Conservation (phyloP, 2,888 invertebrate genomes). For the Ommatoiulus sabulosus region DNA sequence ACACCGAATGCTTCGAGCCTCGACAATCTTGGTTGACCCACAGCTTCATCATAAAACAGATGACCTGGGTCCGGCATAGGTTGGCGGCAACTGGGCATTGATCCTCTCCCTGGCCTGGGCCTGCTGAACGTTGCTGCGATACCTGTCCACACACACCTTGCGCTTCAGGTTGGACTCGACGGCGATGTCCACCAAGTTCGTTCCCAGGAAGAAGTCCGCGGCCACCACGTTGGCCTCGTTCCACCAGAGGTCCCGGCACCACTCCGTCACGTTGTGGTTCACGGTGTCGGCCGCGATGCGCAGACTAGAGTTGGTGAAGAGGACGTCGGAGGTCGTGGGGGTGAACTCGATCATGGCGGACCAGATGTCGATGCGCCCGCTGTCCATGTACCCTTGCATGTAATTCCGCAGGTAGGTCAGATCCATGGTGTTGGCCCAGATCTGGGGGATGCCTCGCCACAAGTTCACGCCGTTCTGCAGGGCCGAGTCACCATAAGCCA, state of each 20-base stretch:
- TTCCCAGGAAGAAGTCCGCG: conserved; percentile 71
- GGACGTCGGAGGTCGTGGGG: conserved; percentile 75
- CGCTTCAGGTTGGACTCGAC: conserved; percentile 68
- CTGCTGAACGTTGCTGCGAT: background rate
- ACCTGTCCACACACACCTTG: conserved; percentile 46
- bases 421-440: conserved; percentile 63
- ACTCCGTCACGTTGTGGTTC: conserved; percentile 78
- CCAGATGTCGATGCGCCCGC: conserved; percentile 65
- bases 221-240: conserved; percentile 70
- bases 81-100: background rate
- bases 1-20: too few relatives aligned
- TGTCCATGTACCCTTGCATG: conserved; percentile 52
- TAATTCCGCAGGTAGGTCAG: conserved; percentile 63
- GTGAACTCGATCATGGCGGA: conserved; percentile 83
- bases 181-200: conserved; percentile 70
- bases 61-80: conserved; percentile 32
- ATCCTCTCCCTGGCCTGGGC: conserved; percentile 49
- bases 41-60: conserved; percentile 19
- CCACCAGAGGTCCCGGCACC: conserved; percentile 73
- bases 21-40: background rate
- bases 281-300: conserved; percentile 76
- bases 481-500: conserved; percentile 60
- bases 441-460: conserved; percentile 59
- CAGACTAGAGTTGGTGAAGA: conserved; percentile 70
- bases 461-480: conserved; percentile 53